A percentile compares a stretch with the other conserved stretches of the same genome.
phyloP scores from a whole-genome alignment of 2,797 vertebrate species.

The Platalea minor region DNA sequence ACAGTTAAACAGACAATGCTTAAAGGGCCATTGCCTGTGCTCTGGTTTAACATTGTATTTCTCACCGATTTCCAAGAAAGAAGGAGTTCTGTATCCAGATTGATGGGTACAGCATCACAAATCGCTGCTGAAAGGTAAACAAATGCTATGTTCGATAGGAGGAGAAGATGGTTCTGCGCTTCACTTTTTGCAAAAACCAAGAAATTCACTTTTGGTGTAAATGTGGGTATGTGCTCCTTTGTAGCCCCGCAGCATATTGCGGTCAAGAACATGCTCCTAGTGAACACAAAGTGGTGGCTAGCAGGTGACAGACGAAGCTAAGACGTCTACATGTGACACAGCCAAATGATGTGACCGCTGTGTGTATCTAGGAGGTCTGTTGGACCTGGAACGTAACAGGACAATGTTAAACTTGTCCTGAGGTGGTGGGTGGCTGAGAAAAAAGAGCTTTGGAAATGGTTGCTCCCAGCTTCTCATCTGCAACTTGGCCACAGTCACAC shows the following conservation, averaged over 20 bases:
- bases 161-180: not conserved
- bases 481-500: not conserved
- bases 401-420: not conserved
- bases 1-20: constrained; percentile 62
- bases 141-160: not conserved
- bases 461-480: not conserved
- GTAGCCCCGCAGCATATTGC: not conserved
- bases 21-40: constrained; percentile 52
- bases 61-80: not conserved
- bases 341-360: not conserved
- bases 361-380: not conserved
- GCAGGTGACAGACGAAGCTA: not conserved
- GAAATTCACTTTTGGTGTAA: not conserved
- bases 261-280: not conserved
- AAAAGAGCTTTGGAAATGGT: not conserved
- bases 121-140: not conserved
- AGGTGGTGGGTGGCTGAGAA: not conserved
- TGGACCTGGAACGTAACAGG: not conserved
- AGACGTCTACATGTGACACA: not conserved
- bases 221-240: accelerated
- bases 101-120: not conserved
- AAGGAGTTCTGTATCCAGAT: not conserved
- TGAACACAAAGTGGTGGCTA: accelerated
- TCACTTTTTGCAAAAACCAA: not conserved
- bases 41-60: not conserved